Percentiles rank a stretch among this genome's conserved stretches.
Evolutionary conservation across 2,113 vertebrate species (phyloP).

Genomic region (Triplophysa rosa): DNA sequence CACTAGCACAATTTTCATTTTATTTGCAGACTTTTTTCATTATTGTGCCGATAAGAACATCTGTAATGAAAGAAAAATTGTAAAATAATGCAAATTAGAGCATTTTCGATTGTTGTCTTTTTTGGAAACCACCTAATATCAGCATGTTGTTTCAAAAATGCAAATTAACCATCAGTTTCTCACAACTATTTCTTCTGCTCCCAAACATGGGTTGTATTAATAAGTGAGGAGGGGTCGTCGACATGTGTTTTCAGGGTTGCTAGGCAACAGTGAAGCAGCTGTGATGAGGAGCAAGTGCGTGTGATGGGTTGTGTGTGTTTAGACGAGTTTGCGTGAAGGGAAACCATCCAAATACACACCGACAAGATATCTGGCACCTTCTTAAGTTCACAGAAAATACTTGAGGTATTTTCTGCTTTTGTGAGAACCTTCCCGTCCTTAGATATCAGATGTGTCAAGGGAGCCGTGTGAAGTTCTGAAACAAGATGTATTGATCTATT

Average conservation of each 20-base stretch:
- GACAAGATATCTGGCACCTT: conserved; percentile 57
- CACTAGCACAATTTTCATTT: too few relatives aligned
- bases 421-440: conserved; percentile 71
- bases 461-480: conserved; percentile 11
- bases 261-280: conserved; percentile 38
- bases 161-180: too few relatives aligned
- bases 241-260: conserved; percentile 37
- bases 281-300: conserved; percentile 31
- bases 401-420: conserved; percentile 83
- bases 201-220: conserved; percentile 22
- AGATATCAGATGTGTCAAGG: conserved; percentile 58
- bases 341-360: conserved; percentile 57
- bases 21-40: too few relatives aligned
- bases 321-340: conserved; percentile 49
- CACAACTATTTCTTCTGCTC: not conserved
- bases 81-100: too few relatives aligned
- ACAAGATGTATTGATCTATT: too few relatives aligned
- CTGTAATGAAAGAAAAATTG: too few relatives aligned
- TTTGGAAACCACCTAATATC: too few relatives aligned
- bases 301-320: conserved; percentile 8
- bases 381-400: conserved; percentile 65
- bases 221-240: conserved; percentile 25
- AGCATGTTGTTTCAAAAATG: too few relatives aligned
- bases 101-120: too few relatives aligned
- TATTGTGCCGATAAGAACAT: too few relatives aligned